These are phyloP conservation scores for Zaprionus africanus DNA, from an alignment of 1,140 invertebrate species.

Conservation along the genomic window DNA sequence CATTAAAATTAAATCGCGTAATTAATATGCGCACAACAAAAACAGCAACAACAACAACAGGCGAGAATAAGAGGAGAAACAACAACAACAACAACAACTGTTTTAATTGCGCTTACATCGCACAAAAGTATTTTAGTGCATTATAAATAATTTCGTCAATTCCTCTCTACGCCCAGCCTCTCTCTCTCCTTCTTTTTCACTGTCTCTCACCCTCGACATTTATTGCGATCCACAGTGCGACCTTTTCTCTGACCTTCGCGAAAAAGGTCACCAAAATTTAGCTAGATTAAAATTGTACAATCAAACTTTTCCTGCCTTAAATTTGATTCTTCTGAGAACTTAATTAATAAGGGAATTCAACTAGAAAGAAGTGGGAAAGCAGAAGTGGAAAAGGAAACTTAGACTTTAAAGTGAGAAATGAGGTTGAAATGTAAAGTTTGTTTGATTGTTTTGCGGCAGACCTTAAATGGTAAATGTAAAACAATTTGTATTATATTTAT, in stretches of 20 bases:
- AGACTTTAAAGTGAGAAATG: not conserved
- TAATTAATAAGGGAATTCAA: not conserved
- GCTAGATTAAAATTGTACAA: conserved; percentile 2
- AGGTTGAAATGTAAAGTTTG: not conserved
- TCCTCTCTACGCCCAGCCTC: not conserved
- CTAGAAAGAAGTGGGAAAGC: not conserved
- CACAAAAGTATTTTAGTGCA: conserved; percentile 20
- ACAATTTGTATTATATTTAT: no score
- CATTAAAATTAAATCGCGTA: conserved; percentile 40
- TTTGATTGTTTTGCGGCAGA: not conserved
- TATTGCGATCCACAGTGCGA: not conserved
- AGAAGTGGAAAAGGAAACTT: not conserved
- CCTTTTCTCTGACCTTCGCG: not conserved
- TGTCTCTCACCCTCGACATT: not conserved
- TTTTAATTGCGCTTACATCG: not conserved
- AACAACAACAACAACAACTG: conserved; percentile 5
- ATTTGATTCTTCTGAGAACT: not conserved
- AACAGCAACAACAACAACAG: conserved; percentile 22
- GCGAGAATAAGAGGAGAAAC: not conserved
- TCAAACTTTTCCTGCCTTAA: not conserved
- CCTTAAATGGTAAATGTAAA: no score
- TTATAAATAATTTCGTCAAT: conserved; percentile 21
- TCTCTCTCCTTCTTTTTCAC: not conserved
- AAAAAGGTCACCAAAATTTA: not conserved
- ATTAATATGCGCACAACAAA: conserved; percentile 49